phyloP scores from a whole-genome alignment of 2,113 vertebrate species.

The Alces alces region DNA sequence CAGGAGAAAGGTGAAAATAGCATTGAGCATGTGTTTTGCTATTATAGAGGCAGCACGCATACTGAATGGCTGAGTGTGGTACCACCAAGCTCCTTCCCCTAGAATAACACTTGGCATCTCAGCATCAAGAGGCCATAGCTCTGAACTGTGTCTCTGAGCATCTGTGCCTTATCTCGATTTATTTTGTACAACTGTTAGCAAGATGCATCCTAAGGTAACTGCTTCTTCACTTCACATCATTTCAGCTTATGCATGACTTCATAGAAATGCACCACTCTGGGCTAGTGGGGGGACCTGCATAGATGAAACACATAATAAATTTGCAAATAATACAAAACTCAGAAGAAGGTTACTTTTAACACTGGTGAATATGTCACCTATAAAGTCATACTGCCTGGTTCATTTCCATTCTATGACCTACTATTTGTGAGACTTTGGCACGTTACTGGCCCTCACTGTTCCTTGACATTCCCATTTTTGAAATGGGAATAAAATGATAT shows the following conservation, averaged over 20 bases:
- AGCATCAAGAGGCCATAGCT: background rate
- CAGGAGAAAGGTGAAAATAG: background rate
- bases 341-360: background rate
- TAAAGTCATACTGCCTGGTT: background rate
- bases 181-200: background rate
- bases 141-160: background rate
- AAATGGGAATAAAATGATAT: background rate
- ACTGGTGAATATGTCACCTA: background rate
- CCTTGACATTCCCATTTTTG: background rate
- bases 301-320: background rate
- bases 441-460: background rate
- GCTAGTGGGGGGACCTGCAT: too few species aligned
- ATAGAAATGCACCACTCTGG: background rate
- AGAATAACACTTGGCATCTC: background rate
- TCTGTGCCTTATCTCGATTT: background rate
- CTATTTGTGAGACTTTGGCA: background rate
- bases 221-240: background rate
- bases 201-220: background rate
- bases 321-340: background rate
- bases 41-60: background rate
- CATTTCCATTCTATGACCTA: background rate
- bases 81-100: background rate
- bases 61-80: background rate
- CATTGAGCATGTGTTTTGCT: background rate
- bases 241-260: background rate